phyloP scores from a whole-genome alignment of 1,140 invertebrate genomes.

The Brachionus manjavacas region DNA sequence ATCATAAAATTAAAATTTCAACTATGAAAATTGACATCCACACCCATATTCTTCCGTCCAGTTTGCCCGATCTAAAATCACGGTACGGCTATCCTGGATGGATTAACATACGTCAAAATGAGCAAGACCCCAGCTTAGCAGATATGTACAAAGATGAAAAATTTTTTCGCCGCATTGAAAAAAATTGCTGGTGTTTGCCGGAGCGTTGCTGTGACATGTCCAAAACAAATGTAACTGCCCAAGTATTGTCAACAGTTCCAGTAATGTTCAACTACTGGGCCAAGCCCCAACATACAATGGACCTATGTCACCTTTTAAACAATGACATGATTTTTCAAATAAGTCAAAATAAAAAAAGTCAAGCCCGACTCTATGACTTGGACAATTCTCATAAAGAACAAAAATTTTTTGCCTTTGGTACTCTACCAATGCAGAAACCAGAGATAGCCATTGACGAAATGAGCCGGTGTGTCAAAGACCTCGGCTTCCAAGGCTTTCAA shows the following conservation, averaged over 20 bases:
- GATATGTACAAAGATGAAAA: slow-evolving; percentile 63
- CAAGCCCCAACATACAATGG: slow-evolving; percentile 61
- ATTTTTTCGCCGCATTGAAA: slow-evolving; percentile 61
- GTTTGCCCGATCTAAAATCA: slow-evolving; percentile 62
- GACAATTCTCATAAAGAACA: background rate
- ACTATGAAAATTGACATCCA: slow-evolving; percentile 62
- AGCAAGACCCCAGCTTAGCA: slow-evolving; percentile 51
- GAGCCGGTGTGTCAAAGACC: slow-evolving; percentile 58
- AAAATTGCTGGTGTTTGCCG: slow-evolving; percentile 62
- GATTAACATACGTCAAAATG: slow-evolving; percentile 59
- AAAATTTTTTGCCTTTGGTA: slow-evolving; percentile 61
- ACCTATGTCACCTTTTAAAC: slow-evolving; percentile 61
- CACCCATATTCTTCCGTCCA: slow-evolving; percentile 62
- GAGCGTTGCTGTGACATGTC: slow-evolving; percentile 58
- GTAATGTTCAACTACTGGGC: slow-evolving; percentile 68
- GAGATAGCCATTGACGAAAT: slow-evolving; percentile 62
- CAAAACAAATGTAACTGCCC: slow-evolving; percentile 56
- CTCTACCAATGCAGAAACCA: slow-evolving; percentile 63
- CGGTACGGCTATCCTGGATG: slow-evolving; percentile 65
- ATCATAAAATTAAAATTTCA: slow-evolving; percentile 2
- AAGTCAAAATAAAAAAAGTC: slow-evolving; percentile 56
- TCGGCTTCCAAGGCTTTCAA: slow-evolving; percentile 61
- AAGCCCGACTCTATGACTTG: background rate
- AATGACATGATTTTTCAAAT: slow-evolving; percentile 61
- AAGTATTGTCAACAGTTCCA: slow-evolving; percentile 65